Base-by-base conservation (phyloP, 2,113 vertebrate genomes). In the Nannobrachium achirus region DNA sequence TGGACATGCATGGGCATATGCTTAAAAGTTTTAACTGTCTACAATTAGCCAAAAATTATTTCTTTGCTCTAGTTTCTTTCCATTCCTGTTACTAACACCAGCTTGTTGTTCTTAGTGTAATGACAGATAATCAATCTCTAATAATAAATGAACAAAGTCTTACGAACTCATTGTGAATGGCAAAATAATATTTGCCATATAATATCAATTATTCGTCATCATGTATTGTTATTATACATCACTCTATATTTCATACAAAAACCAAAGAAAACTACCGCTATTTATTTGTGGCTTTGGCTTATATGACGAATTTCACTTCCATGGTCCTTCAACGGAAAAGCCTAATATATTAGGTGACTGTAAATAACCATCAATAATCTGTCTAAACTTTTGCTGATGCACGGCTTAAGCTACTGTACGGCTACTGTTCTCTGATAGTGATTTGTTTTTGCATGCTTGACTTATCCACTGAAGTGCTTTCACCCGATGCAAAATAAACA, bases 381-480 rank as follows among this genome's bases (percentile, higher is more conserved):
- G 55, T 57, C 56, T 70, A 64, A 74, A 81, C 59, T 58, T 56
- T 82, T 70, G 70, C 63, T 60, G 59, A 69, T 48, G 65, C 69
- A 63, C 69, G 71, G 65, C n/a, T 51, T 65, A 58, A 59, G 14
- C 45, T 39, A 45, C 41, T 48, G 69, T 63, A 70, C 71, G 68
- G 76, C 75, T 60, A 53, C 69, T 75, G 63, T 84, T 87, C 73
- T 85, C 65, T 56, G 44, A 76, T 66, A 81, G 76, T 14, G 65
- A 64, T 82, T 71, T 82, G 50, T 74, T 69, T 81, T 74, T 55
- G 61, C 67, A 74, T 61, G 73, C 69, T 69, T 1, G 10, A 70
- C 63, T 79, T 80, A 55, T 70, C 73, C 69, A 56, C 66, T 48
- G 13, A 51, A 57, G 60, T 67, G 56, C 45, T 70, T 78, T 63